These are phyloP conservation scores for Physella acuta DNA, from an alignment of 1,140 invertebrate genomes.

Conservation along the genomic window DNA sequence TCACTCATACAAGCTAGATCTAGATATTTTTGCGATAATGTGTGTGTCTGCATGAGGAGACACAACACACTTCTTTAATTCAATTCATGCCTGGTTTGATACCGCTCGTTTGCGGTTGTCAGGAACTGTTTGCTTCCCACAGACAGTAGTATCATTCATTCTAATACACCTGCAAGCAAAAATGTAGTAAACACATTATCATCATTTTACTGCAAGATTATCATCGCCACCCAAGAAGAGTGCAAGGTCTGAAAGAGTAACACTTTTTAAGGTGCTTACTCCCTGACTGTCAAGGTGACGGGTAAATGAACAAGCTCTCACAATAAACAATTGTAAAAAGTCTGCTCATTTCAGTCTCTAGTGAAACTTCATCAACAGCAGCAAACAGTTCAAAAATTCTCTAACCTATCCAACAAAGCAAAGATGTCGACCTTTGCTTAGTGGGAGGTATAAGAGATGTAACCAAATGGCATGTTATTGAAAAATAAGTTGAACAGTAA, in stretches of 20 bases:
- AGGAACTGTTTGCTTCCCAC: background rate
- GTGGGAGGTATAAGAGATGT: too few species aligned
- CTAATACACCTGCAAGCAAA: background rate
- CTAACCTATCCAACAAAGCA: background rate
- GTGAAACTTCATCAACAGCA: background rate
- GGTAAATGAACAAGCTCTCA: too few species aligned
- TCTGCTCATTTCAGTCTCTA: conserved; percentile 1
- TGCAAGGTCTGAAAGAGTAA: background rate
- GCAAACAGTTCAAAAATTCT: background rate
- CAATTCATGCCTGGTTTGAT: background rate
- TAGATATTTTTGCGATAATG: too few species aligned
- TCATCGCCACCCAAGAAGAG: background rate
- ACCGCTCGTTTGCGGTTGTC: background rate
- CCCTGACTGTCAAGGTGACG: background rate
- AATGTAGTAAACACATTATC: background rate
- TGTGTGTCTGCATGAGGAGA: conserved; percentile 15
- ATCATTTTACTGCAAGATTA: background rate
- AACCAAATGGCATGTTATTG: too few species aligned
- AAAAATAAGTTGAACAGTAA: too few species aligned
- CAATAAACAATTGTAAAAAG: too few species aligned
- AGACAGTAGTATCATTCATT: background rate
- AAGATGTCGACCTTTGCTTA: too few species aligned
- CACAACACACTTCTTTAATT: background rate
- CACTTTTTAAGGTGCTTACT: background rate
- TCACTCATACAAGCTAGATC: too few species aligned